phyloP scores from a whole-genome alignment of 1,140 invertebrate genomes.

The Monochamus saltuarius region DNA sequence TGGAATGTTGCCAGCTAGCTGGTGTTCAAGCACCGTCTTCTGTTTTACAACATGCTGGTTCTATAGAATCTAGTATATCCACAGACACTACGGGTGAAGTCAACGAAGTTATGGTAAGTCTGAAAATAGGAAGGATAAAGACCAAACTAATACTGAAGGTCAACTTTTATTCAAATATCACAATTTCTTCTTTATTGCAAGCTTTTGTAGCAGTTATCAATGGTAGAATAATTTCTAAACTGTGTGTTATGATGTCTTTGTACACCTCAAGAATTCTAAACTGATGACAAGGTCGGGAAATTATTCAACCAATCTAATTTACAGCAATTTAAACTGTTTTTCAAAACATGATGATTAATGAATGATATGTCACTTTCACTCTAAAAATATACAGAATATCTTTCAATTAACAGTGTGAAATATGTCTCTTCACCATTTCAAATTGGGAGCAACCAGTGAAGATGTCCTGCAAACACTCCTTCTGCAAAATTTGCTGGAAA shows the following conservation, averaged over 20 bases:
- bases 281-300: no score
- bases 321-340: no score
- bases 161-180: no score
- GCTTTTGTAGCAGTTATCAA: no score
- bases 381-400: no score
- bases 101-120: constrained; percentile 47
- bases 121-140: not conserved
- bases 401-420: constrained; percentile 74
- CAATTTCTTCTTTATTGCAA: no score
- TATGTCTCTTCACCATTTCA: constrained; percentile 57
- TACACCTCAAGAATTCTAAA: no score
- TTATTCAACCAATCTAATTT: no score
- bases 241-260: no score
- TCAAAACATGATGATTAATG: no score
- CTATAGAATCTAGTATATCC: constrained; percentile 47
- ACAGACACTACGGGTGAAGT: constrained; percentile 39
- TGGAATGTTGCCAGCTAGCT: constrained; percentile 66
- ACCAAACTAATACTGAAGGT: not conserved
- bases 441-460: constrained; percentile 47
- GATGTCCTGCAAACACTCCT: constrained; percentile 65
- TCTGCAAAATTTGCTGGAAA: constrained; percentile 69
- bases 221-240: no score
- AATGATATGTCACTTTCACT: no score
- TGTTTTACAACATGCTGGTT: constrained; percentile 49
- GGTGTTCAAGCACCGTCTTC: constrained; percentile 65